phyloP scores from a whole-genome alignment of 2,888 invertebrate genomes.

The Eupithecia inturbata region DNA sequence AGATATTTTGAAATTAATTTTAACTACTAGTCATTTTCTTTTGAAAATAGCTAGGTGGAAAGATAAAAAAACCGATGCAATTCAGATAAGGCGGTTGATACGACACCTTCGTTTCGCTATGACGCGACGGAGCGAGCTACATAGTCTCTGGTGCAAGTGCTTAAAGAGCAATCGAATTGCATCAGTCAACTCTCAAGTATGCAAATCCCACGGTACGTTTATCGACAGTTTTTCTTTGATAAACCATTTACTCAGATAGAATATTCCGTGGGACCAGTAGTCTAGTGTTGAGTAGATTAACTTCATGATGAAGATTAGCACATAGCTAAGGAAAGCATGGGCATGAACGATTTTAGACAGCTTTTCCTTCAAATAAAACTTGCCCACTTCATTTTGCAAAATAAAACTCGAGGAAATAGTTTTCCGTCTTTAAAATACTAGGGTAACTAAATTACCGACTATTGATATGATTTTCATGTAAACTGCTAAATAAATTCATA shows the following conservation, averaged over 20 bases:
- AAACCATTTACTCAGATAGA: conserved; percentile 62
- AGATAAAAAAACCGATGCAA: conserved; percentile 58
- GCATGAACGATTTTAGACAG: conserved; percentile 21
- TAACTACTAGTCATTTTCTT: conserved; percentile 81
- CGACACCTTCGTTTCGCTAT: conserved; percentile 22
- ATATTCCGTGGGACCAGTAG: conserved; percentile 69
- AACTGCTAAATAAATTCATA: conserved; percentile 16
- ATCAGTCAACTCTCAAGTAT: conserved; percentile 44
- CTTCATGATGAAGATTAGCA: conserved; percentile 27
- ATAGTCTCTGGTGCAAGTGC: conserved; percentile 39
- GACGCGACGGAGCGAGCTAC: conserved; percentile 22
- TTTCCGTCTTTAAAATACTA: conserved; percentile 13
- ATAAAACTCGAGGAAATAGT: conserved; percentile 10
- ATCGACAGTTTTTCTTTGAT: conserved; percentile 48
- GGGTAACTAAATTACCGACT: not conserved
- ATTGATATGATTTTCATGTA: not conserved
- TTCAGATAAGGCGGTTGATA: conserved; percentile 46
- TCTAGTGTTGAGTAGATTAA: conserved; percentile 55
- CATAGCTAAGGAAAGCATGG: conserved; percentile 13
- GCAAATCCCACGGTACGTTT: conserved; percentile 49
- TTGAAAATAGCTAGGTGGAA: conserved; percentile 79
- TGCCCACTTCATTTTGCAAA: conserved; percentile 13
- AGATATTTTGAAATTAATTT: conserved; percentile 66
- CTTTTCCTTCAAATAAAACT: conserved; percentile 18
- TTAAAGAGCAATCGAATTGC: conserved; percentile 38